A percentile compares a stretch with the other conserved stretches of the same genome.
These are phyloP conservation scores for Anguilla megastoma DNA, from an alignment of 2,797 vertebrate species.

Conservation along the genomic window DNA sequence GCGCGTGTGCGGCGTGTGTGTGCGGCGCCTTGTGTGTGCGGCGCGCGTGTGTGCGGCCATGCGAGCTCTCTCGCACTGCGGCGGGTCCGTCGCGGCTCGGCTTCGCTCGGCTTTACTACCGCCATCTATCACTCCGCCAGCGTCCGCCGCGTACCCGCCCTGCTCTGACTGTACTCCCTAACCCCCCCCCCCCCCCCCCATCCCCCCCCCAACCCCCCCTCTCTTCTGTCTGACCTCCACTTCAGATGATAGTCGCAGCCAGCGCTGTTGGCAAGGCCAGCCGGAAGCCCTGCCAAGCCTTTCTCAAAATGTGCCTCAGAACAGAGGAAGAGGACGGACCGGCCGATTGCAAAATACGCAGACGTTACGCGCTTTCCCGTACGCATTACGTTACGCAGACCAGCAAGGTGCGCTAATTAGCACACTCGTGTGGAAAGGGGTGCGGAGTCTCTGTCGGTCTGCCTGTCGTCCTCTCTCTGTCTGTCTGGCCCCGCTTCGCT, in stretches of 20 bases:
- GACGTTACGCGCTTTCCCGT: slow-evolving; percentile 18
- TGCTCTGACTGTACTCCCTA: slow-evolving; percentile 26
- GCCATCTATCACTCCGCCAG: background rate
- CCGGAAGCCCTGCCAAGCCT: slow-evolving; percentile 26
- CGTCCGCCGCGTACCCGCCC: background rate
- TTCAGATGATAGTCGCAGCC: slow-evolving; percentile 19
- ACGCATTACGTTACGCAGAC: slow-evolving; percentile 13
- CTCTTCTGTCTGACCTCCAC: slow-evolving; percentile 7
- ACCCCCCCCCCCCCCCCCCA: background rate
- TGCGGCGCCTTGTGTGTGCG: too few relatives aligned
- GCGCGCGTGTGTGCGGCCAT: background rate
- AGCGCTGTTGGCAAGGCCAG: slow-evolving; percentile 31
- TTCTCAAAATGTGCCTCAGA: slow-evolving; percentile 31
- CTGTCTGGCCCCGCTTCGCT: background rate
- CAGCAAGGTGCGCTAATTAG: slow-evolving; percentile 27
- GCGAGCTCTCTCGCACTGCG: background rate
- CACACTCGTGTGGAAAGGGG: slow-evolving; percentile 48
- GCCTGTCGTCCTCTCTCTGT: background rate
- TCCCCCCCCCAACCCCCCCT: background rate
- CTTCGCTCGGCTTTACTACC: background rate
- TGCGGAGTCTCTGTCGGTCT: slow-evolving; percentile 4
- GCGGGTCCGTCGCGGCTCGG: background rate
- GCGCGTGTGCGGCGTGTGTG: too few relatives aligned
- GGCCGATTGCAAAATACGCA: background rate
- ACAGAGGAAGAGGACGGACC: background rate